Base-by-base conservation (phyloP, 1,140 invertebrate genomes). In the Grapholita molesta region DNA sequence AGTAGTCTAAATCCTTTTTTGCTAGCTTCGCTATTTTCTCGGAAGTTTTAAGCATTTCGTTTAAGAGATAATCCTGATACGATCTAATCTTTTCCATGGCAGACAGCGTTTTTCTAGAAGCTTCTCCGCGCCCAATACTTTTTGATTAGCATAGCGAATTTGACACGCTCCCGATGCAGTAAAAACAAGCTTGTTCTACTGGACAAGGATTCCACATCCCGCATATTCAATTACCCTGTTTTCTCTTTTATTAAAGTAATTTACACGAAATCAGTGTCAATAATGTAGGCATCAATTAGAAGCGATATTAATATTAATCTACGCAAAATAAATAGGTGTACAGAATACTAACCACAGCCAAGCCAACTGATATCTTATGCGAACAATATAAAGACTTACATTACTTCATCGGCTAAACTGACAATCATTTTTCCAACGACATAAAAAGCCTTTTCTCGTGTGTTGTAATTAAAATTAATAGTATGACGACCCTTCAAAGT, bases 381-480 rank as follows among this genome's bases (percentile, higher is more conserved):
- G 15, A 48, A 48, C 42, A 2, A 9, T 6, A 48, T 2, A 42
- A 42, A 21, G 42, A 21, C 42, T 21, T 21, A 48, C 6, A 21
- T 48, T n/a, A 18, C 33, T 35, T 35, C 12, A n/a, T 0, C 3
- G 33, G n/a, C 3, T 15, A 48, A 55, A 9, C 53, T 55, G 53
- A 28, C 55, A 12, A 21, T 25, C 25, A 61, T 18, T 61, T 61
- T 61, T 30, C n/a, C 55, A 61, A 15, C 55, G 24, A 28, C 15
- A 18, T 61, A 30, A 61, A 61, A 61, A n/a, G 23, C 9, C 15
- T 23, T 28, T n/a, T 30, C 5, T 32, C 55, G n/a, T 30, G 55
- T 61, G 5, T 30, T 30, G 55, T 32, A 61, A 32, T 61, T 61
- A 28, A 61, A 61, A 61, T 61, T 28, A 61, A 61, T 61, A 28